These are phyloP conservation scores for Sphyrna mokarran DNA, from an alignment of 2,113 vertebrate species.

Conservation along the genomic window DNA sequence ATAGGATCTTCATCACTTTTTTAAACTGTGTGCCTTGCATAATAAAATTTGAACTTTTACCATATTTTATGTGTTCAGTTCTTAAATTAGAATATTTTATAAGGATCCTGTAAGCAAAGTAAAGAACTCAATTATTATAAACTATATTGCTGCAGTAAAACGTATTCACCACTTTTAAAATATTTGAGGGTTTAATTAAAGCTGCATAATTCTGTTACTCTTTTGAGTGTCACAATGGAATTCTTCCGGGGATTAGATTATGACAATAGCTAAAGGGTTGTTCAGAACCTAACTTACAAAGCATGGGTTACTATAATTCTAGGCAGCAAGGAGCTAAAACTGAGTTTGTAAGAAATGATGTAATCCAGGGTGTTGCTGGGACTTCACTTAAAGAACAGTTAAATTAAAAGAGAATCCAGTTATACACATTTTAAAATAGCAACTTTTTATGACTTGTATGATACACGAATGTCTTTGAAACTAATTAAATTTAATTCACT, in stretches of 20 bases:
- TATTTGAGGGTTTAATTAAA: neutral
- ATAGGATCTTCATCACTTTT: neutral
- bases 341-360: neutral
- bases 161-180: neutral
- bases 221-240: neutral
- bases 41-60: neutral
- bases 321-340: neutral
- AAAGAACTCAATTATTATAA: neutral
- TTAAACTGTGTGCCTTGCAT: neutral
- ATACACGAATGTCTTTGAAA: neutral
- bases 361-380: neutral
- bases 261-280: too few relatives aligned
- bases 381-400: neutral
- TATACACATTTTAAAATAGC: neutral
- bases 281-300: neutral
- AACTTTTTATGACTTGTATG: neutral
- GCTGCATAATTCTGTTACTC: neutral
- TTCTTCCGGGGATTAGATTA: neutral
- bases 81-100: neutral
- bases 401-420: neutral
- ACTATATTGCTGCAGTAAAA: neutral
- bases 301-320: neutral
- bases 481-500: neutral
- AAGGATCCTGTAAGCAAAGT: neutral
- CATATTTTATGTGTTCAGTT: neutral